Conservation (phyloP, 2,113 vertebrate species). For the Antidorcas marsupialis region DNA sequence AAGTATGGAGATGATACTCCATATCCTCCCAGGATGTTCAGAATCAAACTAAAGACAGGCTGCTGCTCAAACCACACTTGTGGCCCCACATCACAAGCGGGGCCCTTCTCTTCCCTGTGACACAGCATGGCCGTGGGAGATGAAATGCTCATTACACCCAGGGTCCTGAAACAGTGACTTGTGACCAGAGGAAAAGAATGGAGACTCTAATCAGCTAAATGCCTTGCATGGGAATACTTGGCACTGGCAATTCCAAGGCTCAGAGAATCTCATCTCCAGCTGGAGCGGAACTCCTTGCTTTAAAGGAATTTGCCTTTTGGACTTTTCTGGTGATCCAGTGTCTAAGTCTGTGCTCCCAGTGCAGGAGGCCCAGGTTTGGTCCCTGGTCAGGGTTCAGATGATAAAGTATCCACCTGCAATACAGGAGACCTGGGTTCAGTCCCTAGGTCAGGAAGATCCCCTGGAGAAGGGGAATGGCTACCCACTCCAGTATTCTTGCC, state of each 20-base stretch:
- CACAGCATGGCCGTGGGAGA: not conserved
- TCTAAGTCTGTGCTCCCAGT: not conserved
- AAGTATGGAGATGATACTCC: not conserved
- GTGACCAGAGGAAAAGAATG: not conserved
- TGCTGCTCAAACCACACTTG: not conserved
- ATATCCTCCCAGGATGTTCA: not conserved
- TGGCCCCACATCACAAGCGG: not conserved
- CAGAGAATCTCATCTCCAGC: not conserved
- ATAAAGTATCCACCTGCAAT: not conserved
- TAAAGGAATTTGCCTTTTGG: not conserved
- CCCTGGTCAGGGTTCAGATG: not conserved
- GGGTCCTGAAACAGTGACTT: not conserved
- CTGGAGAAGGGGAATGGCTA: not conserved
- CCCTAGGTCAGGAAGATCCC: not conserved
- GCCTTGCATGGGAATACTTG: not conserved
- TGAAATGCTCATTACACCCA: not conserved
- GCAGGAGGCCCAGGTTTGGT: not conserved
- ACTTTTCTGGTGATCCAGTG: not conserved
- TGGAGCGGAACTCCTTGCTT: not conserved
- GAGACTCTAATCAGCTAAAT: not conserved
- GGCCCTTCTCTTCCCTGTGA: not conserved
- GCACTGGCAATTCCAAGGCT: not conserved
- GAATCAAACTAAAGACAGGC: not conserved
- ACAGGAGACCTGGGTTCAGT: not conserved
- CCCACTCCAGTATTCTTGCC: not conserved